Percentiles rank a stretch among this genome's conserved stretches.
These are phyloP conservation scores for Dendrocincla fuliginosa DNA, from an alignment of 2,797 vertebrate species.

Conservation along the genomic window DNA sequence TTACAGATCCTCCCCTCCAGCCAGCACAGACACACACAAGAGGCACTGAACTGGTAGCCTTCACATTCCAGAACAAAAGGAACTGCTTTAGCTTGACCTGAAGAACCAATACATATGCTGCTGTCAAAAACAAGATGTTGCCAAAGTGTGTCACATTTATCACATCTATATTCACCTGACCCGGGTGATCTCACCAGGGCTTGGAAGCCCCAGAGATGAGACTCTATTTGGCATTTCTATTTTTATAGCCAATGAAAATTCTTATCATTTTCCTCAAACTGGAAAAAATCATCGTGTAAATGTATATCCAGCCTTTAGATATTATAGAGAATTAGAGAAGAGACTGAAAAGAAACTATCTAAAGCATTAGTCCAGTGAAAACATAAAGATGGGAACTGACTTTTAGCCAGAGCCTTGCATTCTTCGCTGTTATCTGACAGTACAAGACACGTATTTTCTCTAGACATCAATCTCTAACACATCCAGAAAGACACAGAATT, in stretches of 20 bases:
- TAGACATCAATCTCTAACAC: not conserved
- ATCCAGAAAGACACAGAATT: not conserved
- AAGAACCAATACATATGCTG: not conserved
- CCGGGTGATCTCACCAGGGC: not conserved
- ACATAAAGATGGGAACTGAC: not conserved
- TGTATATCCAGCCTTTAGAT: not conserved
- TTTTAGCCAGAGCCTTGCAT: not conserved
- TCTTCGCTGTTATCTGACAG: not conserved
- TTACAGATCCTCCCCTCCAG: not conserved
- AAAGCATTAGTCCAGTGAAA: not conserved
- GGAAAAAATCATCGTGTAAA: not conserved
- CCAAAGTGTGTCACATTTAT: not conserved
- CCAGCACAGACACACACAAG: rapidly evolving
- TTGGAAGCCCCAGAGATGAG: not conserved
- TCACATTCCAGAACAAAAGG: not conserved
- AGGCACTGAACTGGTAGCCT: not conserved
- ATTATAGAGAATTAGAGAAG: not conserved
- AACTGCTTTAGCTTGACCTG: not conserved
- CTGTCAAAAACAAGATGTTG: not conserved
- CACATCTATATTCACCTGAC: not conserved
- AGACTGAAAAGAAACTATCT: not conserved
- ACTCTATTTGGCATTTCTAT: not conserved
- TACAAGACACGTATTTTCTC: not conserved
- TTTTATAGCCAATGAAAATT: not conserved
- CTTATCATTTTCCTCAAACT: not conserved